Evolutionary conservation across 2,797 vertebrate species (phyloP).

Genomic region (Vespertilio murinus): DNA sequence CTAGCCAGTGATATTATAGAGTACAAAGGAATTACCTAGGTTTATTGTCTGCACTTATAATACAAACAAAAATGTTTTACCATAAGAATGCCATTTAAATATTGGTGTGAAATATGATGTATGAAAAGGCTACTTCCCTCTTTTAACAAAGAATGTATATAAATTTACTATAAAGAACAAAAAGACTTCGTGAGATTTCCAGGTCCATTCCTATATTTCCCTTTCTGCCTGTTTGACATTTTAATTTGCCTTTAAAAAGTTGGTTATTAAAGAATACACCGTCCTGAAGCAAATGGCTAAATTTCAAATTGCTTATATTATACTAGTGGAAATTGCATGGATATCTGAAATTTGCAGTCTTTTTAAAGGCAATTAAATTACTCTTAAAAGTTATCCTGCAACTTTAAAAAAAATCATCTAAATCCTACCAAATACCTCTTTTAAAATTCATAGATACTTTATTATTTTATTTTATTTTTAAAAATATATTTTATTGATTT

Average conservation of each 20-base stretch:
- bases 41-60: neutral
- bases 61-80: conserved; percentile 7
- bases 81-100: neutral
- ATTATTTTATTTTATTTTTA: neutral
- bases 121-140: neutral
- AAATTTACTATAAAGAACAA: neutral
- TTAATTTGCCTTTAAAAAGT: conserved; percentile 52
- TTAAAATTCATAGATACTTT: conserved; percentile 62
- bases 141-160: neutral
- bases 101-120: conserved; percentile 7
- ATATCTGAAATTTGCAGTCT: conserved; percentile 40
- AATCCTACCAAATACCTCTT: conserved; percentile 40
- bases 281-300: conserved; percentile 11
- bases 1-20: neutral
- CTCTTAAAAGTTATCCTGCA: conserved; percentile 48
- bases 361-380: conserved; percentile 54
- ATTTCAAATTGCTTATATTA: conserved; percentile 40
- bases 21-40: neutral
- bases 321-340: neutral
- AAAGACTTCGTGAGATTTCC: conserved; percentile 5
- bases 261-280: neutral
- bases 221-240: conserved; percentile 44
- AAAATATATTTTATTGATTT: too few species aligned
- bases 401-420: conserved; percentile 45
- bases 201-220: neutral